Percentiles rank a stretch among this genome's conserved stretches.
Conservation (phyloP, 1,140 invertebrate species). For the Oedothorax gibbosus region DNA sequence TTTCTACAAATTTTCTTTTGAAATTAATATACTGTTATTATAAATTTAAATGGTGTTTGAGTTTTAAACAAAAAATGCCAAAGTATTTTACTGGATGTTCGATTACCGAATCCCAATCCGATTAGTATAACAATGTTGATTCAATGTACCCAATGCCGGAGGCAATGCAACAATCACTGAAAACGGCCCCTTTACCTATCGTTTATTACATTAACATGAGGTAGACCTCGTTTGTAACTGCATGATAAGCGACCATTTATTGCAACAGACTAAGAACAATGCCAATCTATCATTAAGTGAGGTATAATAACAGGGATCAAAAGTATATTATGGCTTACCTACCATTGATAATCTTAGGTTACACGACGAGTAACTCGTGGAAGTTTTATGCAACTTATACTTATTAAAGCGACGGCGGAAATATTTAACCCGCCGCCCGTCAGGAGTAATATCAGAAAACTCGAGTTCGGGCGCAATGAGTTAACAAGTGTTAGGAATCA, state of each 20-base stretch:
- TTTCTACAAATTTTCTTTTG: not conserved
- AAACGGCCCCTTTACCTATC: slow-evolving; percentile 7
- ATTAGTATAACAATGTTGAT: no score
- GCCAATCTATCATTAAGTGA: slow-evolving; percentile 23
- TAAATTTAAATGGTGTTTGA: not conserved
- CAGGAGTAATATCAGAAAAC: no score
- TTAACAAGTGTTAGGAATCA: no score
- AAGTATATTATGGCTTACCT: slow-evolving; percentile 11
- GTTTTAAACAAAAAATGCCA: not conserved
- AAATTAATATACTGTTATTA: not conserved
- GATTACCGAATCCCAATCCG: no score
- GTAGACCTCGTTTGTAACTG: slow-evolving; percentile 23
- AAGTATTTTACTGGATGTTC: no score
- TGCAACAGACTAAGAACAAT: slow-evolving; percentile 29
- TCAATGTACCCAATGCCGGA: not conserved
- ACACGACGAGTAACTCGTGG: slow-evolving; percentile 9
- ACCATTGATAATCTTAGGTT: slow-evolving; percentile 4
- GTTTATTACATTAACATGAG: slow-evolving; percentile 34
- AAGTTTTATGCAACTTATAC: not conserved
- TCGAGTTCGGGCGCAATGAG: no score
- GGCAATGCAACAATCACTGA: slow-evolving; percentile 18
- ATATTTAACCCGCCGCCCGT: no score
- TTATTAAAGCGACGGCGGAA: no score
- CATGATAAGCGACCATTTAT: slow-evolving; percentile 12
- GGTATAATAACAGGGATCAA: slow-evolving; percentile 33